Percentiles rank a stretch among this genome's conserved stretches.
These are phyloP conservation scores for Dendrolimus houi DNA, from an alignment of 2,888 invertebrate genomes.

Conservation along the genomic window DNA sequence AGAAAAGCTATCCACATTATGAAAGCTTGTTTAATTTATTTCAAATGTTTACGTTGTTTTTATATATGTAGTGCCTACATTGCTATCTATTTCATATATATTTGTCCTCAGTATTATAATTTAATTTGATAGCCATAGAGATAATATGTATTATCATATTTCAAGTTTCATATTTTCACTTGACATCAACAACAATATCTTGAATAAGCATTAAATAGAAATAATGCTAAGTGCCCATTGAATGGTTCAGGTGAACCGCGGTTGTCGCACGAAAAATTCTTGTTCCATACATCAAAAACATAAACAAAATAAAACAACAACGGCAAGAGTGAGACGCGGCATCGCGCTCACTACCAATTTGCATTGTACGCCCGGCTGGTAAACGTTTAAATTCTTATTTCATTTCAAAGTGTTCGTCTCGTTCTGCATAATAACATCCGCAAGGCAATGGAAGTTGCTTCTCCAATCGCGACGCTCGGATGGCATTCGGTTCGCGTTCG, in stretches of 20 bases:
- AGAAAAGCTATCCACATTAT: no score
- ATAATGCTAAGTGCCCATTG: slow-evolving; percentile 40
- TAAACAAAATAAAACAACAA: slow-evolving; percentile 43
- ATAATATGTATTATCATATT: neutral
- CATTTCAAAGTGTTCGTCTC: slow-evolving; percentile 66
- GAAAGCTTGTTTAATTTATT: no score
- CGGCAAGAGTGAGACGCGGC: slow-evolving; percentile 54
- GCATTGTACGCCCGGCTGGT: slow-evolving; percentile 64
- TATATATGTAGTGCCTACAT: no score
- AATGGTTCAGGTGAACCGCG: slow-evolving; percentile 33
- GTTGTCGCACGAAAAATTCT: slow-evolving; percentile 43
- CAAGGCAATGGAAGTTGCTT: slow-evolving; percentile 73
- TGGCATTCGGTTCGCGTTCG: slow-evolving; percentile 48
- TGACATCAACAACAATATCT: slow-evolving; percentile 5
- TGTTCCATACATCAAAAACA: slow-evolving; percentile 35
- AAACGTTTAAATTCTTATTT: slow-evolving; percentile 73
- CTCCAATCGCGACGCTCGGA: slow-evolving; percentile 61
- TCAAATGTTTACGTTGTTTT: no score
- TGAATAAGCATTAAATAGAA: slow-evolving; percentile 28
- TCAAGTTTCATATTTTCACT: slow-evolving; percentile 4
- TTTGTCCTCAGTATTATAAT: no score
- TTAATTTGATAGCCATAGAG: no score
- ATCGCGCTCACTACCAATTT: slow-evolving; percentile 66
- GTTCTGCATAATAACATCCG: slow-evolving; percentile 74
- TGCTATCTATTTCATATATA: no score